A percentile compares a stretch with the other conserved stretches of the same genome.
These are phyloP conservation scores for Saxidomus purpurata DNA, from an alignment of 1,140 invertebrate species.

Conservation along the genomic window DNA sequence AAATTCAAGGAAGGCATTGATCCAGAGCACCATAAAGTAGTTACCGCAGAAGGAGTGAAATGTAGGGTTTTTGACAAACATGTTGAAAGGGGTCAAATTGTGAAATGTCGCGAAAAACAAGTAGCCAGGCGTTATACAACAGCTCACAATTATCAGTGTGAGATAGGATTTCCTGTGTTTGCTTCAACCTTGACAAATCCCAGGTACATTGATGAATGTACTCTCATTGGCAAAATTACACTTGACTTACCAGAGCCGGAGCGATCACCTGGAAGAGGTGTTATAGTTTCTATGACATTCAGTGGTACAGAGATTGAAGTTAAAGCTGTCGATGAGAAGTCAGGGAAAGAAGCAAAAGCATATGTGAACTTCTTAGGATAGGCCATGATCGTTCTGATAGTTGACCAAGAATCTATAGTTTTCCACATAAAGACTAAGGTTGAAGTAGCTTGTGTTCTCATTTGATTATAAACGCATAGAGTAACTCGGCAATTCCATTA, in stretches of 20 bases:
- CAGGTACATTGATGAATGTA: slow-evolving; percentile 4
- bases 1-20: background rate
- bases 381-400: too few species aligned
- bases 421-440: too few species aligned
- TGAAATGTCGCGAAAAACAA: background rate
- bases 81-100: slow-evolving; percentile 26
- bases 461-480: too few species aligned
- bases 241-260: background rate
- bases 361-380: background rate
- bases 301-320: slow-evolving; percentile 28
- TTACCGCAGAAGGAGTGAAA: background rate
- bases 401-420: too few species aligned
- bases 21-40: background rate
- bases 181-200: background rate
- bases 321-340: background rate
- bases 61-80: slow-evolving; percentile 2
- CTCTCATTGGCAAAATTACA: background rate
- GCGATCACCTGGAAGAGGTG: background rate
- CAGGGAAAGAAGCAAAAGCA: background rate
- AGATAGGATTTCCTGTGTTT: background rate
- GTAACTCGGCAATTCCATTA: too few species aligned
- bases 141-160: background rate
- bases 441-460: too few species aligned
- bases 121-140: background rate
- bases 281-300: slow-evolving; percentile 8